These are phyloP conservation scores for Choloepus hoffmanni DNA, from an alignment of 2,113 vertebrate species.

Conservation along the genomic window DNA sequence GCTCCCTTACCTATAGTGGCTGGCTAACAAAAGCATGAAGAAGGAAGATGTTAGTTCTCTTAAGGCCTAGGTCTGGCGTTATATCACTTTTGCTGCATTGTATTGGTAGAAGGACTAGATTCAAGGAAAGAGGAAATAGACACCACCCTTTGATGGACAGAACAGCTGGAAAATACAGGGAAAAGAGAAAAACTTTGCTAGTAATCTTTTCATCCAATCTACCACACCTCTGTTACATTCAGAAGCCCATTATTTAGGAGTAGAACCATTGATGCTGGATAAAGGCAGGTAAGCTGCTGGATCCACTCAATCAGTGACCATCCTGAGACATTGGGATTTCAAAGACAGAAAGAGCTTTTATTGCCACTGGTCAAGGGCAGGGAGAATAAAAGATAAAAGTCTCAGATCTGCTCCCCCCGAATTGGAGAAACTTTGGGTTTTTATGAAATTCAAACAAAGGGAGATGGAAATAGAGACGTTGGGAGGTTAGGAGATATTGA, in stretches of 20 bases:
- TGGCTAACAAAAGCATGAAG: neutral
- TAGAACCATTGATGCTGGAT: no score
- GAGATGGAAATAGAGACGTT: no score
- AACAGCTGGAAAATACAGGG: neutral
- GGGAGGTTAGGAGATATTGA: no score
- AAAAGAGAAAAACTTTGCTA: neutral
- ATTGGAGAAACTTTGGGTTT: no score
- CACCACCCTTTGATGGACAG: neutral
- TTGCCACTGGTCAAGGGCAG: no score
- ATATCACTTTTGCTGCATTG: neutral
- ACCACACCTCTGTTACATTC: neutral
- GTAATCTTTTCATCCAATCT: neutral
- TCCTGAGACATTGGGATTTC: no score
- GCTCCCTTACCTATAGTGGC: neutral
- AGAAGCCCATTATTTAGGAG: neutral
- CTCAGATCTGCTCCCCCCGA: no score
- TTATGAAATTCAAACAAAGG: no score
- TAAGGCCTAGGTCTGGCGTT: neutral
- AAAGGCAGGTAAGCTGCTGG: neutral
- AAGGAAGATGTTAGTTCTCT: conserved; percentile 3
- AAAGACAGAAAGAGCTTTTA: no score
- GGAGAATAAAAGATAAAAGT: no score
- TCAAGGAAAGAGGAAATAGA: neutral
- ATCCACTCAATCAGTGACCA: no score
- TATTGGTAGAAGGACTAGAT: neutral